Percentiles rank a stretch among this genome's conserved stretches.
Evolutionary conservation across 2,113 vertebrate species (phyloP).

Genomic region (Burhinus bistriatus): DNA sequence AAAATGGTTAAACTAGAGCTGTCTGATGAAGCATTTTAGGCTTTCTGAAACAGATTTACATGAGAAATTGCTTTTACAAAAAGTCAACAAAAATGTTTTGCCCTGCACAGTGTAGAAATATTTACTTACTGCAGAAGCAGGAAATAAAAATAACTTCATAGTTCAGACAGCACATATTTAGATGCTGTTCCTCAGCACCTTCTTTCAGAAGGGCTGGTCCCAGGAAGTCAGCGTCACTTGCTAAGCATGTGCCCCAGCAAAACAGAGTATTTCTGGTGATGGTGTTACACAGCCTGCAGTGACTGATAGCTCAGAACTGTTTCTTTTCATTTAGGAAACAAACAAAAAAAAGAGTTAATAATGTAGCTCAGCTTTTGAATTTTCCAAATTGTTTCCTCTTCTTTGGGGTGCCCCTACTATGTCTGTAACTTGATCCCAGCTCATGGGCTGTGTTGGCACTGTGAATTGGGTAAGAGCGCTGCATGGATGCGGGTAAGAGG

Average conservation of each 20-base stretch:
- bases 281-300: not conserved
- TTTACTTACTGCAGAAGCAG: not conserved
- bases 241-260: not conserved
- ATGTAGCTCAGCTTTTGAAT: not conserved
- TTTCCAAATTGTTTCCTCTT: not conserved
- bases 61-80: not conserved
- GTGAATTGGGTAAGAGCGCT: not conserved
- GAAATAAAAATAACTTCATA: not conserved
- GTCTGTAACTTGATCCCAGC: not conserved
- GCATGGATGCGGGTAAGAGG: not conserved
- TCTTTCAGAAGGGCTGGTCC: not conserved
- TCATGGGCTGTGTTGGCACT: not conserved
- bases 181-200: not conserved
- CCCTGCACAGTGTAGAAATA: not conserved
- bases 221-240: not conserved
- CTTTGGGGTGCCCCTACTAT: not conserved
- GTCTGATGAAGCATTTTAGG: not conserved
- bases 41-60: slow-evolving; percentile 33
- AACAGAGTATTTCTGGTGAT: not conserved
- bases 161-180: not conserved
- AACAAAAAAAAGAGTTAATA: not conserved
- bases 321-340: not conserved
- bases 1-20: slow-evolving; percentile 30
- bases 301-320: not conserved
- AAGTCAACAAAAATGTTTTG: slow-evolving; percentile 11